A percentile compares a stretch with the other conserved stretches of the same genome.
phyloP scores from a whole-genome alignment of 2,797 vertebrate species.

The Triplophysa yarkandensis region DNA sequence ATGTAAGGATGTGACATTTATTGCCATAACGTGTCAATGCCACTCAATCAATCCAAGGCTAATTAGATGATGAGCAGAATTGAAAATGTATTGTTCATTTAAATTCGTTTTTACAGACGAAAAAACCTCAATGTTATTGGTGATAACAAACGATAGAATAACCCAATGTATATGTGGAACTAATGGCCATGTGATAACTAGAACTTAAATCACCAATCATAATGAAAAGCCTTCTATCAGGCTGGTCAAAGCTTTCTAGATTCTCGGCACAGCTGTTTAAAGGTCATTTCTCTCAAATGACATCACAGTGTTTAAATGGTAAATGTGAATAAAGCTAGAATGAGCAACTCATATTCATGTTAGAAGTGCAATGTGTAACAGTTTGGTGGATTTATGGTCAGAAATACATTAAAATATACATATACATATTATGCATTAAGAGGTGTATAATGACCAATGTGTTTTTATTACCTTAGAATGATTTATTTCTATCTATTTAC shows the following conservation, averaged over 20 bases:
- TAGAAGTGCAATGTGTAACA: too few species aligned
- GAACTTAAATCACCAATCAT: neutral
- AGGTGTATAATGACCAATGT: too few species aligned
- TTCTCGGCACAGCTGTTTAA: neutral
- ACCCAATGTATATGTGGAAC: too few species aligned
- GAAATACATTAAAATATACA: too few species aligned
- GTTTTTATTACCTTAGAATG: too few species aligned
- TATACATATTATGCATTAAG: too few species aligned
- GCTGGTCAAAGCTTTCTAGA: neutral
- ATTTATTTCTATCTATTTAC: too few species aligned
- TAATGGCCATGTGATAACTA: too few species aligned
- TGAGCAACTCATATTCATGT: neutral
- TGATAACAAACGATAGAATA: neutral
- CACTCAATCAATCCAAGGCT: constrained; percentile 23
- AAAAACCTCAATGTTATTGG: neutral
- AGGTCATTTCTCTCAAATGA: neutral
- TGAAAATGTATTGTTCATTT: constrained; percentile 4
- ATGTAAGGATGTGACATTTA: constrained; percentile 8
- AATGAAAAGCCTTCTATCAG: neutral
- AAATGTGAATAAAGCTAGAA: constrained; percentile 18
- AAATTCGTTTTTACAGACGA: neutral
- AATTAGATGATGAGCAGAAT: constrained; percentile 34
- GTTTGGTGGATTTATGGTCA: too few species aligned
- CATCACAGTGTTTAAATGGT: neutral
- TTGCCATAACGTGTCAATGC: constrained; percentile 6